Conservation (phyloP, 2,888 invertebrate species). For the Microplitis manilae region DNA sequence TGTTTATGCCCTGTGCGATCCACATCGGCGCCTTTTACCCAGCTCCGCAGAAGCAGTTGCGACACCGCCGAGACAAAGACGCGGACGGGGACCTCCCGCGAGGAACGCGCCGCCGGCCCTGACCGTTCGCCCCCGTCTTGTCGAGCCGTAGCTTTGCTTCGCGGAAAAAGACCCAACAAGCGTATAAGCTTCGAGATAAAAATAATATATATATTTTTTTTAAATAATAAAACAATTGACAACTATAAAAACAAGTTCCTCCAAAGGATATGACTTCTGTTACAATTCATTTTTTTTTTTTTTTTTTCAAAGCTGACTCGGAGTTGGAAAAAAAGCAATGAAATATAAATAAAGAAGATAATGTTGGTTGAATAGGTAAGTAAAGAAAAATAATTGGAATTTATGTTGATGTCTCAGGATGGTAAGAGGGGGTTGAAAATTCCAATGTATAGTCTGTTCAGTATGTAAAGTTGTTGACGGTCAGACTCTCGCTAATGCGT, state of each 20-base stretch:
- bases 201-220: constrained; percentile 28
- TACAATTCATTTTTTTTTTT: constrained; percentile 5
- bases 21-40: constrained; percentile 52
- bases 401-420: constrained; percentile 20
- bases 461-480: constrained; percentile 9
- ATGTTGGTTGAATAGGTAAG: constrained; percentile 5
- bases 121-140: constrained; percentile 52
- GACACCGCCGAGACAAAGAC: constrained; percentile 53
- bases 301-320: neutral
- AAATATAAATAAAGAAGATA: neutral
- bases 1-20: constrained; percentile 45
- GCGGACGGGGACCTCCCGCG: constrained; percentile 50
- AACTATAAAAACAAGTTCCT: constrained; percentile 8
- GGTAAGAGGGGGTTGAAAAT: constrained; percentile 30
- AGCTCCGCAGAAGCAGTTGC: constrained; percentile 51
- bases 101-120: constrained; percentile 50
- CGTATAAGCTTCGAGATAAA: constrained; percentile 19
- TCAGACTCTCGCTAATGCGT: constrained; percentile 47
- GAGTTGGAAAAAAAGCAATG: neutral
- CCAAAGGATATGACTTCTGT: constrained; percentile 17
- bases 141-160: constrained; percentile 17
- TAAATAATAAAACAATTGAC: constrained; percentile 16
- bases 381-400: constrained; percentile 19
- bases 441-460: constrained; percentile 32
- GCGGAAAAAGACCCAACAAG: constrained; percentile 34